Evolutionary conservation across 2,797 vertebrate species (phyloP).

Genomic region (Danio tinwini): DNA sequence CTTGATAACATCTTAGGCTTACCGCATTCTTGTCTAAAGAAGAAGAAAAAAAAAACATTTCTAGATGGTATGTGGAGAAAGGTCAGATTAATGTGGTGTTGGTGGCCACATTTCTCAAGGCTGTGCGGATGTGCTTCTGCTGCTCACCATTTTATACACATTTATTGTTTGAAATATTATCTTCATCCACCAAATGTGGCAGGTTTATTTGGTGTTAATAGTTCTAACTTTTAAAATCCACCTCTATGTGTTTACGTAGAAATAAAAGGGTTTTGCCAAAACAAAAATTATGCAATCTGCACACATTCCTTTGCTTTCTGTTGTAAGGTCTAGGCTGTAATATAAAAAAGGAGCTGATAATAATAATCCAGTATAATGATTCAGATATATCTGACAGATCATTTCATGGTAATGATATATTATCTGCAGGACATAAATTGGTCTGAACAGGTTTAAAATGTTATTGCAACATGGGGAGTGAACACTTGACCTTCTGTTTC

Average conservation of each 20-base stretch:
- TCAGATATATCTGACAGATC: constrained; percentile 7
- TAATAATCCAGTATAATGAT: constrained; percentile 4
- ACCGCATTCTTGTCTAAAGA: not conserved
- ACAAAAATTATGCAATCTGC: not conserved
- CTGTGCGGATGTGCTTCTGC: constrained; percentile 34
- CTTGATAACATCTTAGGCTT: constrained; percentile 1
- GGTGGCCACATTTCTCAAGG: constrained; percentile 33
- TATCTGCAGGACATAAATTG: constrained; percentile 25
- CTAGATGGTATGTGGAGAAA: not conserved
- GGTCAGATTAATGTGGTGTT: constrained; percentile 20
- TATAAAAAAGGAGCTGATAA: not conserved
- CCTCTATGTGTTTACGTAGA: constrained; percentile 1
- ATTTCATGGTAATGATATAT: constrained; percentile 26
- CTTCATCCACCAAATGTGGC: not conserved
- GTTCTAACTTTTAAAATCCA: not conserved
- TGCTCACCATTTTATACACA: not conserved
- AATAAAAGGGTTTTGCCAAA: not conserved
- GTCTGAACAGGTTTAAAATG: constrained; percentile 25
- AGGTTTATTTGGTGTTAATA: constrained; percentile 16
- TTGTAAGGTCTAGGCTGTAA: not conserved
- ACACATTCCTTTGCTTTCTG: constrained; percentile 18
- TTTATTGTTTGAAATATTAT: constrained; percentile 12
- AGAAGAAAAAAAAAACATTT: not conserved
- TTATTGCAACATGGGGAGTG: not conserved
- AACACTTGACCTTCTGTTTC: constrained; percentile 8